Conservation (phyloP, 2,113 vertebrate genomes). For the Ailurus styani region DNA sequence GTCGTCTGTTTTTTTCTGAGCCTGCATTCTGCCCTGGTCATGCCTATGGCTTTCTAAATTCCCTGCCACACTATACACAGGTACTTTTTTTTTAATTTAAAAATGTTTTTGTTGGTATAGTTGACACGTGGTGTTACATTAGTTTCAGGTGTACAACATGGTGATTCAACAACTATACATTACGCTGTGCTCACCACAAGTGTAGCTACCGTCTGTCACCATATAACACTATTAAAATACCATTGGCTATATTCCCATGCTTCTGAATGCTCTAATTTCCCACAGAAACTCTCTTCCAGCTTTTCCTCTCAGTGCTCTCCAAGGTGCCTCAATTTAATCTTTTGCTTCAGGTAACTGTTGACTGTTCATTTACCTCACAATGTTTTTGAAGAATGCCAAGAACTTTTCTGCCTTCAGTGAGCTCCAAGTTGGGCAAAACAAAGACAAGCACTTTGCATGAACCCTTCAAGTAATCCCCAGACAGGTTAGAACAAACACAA, state of each 20-base stretch:
- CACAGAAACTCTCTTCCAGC: not conserved
- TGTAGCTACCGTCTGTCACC: not conserved
- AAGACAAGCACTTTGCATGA: not conserved
- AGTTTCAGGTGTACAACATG: not conserved
- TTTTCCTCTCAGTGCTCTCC: not conserved
- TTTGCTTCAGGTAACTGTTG: not conserved
- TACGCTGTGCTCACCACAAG: not conserved
- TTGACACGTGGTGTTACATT: not conserved
- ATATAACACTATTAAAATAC: not conserved
- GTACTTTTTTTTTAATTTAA: not conserved
- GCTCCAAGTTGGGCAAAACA: not conserved
- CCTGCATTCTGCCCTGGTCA: not conserved
- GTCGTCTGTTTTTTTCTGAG: not conserved
- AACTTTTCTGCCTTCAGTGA: not conserved
- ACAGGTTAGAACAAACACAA: not conserved
- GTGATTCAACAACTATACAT: not conserved
- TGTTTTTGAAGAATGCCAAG: not conserved
- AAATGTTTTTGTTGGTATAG: not conserved
- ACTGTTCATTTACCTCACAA: not conserved
- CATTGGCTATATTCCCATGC: not conserved
- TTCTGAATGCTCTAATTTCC: not conserved
- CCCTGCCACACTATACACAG: not conserved
- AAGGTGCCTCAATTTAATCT: not conserved
- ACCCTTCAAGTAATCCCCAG: not conserved
- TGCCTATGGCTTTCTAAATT: not conserved